These are phyloP conservation scores for Ramphastos sulfuratus DNA, from an alignment of 2,113 vertebrate species.

Conservation along the genomic window DNA sequence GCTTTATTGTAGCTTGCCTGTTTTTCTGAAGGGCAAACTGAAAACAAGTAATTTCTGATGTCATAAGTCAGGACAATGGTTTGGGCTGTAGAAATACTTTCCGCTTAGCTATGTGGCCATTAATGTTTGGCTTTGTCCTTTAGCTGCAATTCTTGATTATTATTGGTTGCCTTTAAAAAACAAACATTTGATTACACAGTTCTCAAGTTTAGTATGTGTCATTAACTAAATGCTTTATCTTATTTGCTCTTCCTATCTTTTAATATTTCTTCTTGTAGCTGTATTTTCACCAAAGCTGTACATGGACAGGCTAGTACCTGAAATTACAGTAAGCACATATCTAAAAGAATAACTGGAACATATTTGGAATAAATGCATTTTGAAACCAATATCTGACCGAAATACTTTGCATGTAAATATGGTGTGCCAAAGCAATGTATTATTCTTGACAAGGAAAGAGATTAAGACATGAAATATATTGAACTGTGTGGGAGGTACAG, in stretches of 20 bases:
- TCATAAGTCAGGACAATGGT: rapidly evolving
- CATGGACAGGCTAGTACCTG: background rate
- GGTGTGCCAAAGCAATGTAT: rapidly evolving
- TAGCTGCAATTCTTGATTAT: background rate
- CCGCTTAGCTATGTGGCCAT: rapidly evolving
- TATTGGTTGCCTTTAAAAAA: background rate
- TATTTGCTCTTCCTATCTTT: background rate
- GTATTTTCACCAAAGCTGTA: background rate
- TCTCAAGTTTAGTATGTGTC: background rate
- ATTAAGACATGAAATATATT: rapidly evolving
- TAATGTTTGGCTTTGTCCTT: background rate
- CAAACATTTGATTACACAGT: background rate
- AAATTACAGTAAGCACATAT: background rate
- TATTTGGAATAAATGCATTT: background rate
- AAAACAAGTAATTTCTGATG: background rate
- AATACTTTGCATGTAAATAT: rapidly evolving
- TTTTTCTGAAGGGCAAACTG: background rate
- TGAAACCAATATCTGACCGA: background rate
- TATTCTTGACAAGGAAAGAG: background rate
- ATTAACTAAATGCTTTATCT: background rate
- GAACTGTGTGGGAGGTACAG: background rate
- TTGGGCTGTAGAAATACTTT: background rate
- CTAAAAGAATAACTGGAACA: rapidly evolving
- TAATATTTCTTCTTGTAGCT: background rate
- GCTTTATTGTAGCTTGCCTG: background rate